Conservation (phyloP, 92 coral and sea anemone genomes). For the Umimayanthus kanabou region DNA sequence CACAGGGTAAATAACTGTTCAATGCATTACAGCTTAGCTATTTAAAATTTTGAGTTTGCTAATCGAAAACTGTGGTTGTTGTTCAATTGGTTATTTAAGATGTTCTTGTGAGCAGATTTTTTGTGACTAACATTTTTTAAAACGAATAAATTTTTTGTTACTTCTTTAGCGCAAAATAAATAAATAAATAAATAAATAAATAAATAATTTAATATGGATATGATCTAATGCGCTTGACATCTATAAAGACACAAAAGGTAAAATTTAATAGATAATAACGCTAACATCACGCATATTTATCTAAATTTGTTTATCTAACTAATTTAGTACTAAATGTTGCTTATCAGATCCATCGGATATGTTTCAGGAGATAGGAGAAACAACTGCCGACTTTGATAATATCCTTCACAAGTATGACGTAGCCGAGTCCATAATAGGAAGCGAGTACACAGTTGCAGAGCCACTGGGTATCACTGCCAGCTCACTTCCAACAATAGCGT, state of each 20-base stretch:
- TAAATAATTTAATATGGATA: no score
- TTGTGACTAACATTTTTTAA: neutral
- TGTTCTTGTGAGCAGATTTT: neutral
- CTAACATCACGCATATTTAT: neutral
- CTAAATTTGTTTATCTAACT: neutral
- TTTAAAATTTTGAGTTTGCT: neutral
- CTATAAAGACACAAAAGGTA: no score
- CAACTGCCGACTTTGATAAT: neutral
- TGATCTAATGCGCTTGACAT: no score
- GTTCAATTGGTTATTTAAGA: neutral
- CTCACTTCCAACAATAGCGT: neutral
- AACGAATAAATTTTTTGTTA: no score
- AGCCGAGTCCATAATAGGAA: conserved; percentile 4
- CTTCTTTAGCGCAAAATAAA: no score
- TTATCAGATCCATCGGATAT: neutral
- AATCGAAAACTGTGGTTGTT: neutral
- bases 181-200: no score
- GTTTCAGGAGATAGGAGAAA: neutral
- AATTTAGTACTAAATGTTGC: neutral
- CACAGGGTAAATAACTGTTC: no score
- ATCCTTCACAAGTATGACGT: neutral
- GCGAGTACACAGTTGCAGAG: conserved; percentile 1
- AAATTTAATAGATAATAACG: no score
- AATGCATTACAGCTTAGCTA: neutral
- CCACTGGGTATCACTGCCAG: neutral